Base-by-base conservation (phyloP, 2,888 invertebrate genomes). In the Temnothorax unifasciatus region DNA sequence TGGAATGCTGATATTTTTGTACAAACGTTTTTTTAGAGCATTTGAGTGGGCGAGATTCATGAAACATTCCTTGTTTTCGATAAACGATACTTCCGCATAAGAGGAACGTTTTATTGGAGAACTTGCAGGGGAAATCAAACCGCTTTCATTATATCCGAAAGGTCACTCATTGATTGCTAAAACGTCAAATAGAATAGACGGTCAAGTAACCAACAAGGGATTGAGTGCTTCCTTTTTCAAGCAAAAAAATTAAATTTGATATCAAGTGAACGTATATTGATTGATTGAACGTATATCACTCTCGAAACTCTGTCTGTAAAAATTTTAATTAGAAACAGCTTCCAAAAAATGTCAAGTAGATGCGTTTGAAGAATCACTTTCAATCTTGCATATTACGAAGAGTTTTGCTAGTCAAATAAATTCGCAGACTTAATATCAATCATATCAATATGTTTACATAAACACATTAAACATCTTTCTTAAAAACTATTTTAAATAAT, bases 121-220 rank as follows among this genome's bases (percentile, higher is more conserved):
- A 79, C 59, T 79, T 59, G 71, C 47, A 69, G 21, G 34, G 25
- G 8, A 71, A 71, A 79, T 59, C 47, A 47, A 59, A 47, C 57
- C 47, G 47, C 18, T 79, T 76, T 82, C 41, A 77, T 82, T 82
- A 75, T 44, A 44, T 64, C 18, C 41, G 21, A 73, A 82, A 82
- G 77, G 74, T 82, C 52, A 77, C 15, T 64, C 77, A 44, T 76
- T 82, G 75, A 82, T 73, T 63, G 79, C 75, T 81, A 47, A 73
- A 81, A 71, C 77, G 21, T 82, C 75, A 75, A 69, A 79, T 69
- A 69, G 44, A 79, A 77, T 38, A 64, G 76, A 76, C 64, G 8
- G 25, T 15, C 15, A 52, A 38, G 38, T 64, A 79, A 79, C 44
- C 34, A 34, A 54, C 68, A 79, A 29, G 15, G 47, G 47, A 69